Percentiles rank a stretch among this genome's conserved stretches.
Evolutionary conservation across 2,797 vertebrate genomes (phyloP).

Genomic region (Anguilla megastoma): DNA sequence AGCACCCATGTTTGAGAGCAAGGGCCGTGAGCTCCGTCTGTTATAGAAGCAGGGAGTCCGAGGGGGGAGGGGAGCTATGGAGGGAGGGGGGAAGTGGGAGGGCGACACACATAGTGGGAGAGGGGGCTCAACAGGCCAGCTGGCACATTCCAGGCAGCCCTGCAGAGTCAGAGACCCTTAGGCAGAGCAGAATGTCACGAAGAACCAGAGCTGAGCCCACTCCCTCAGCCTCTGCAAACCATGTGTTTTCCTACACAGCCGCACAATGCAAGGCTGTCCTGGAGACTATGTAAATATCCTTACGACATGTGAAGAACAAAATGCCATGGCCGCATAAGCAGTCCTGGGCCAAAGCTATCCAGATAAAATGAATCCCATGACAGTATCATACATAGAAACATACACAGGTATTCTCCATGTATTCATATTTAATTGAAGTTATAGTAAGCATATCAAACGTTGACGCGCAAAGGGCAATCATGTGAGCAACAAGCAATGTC

Average conservation of each 20-base stretch:
- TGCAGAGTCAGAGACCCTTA: neutral
- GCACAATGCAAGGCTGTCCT: slow-evolving; percentile 47
- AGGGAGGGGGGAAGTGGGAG: neutral
- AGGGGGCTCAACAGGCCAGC: neutral
- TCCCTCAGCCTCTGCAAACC: slow-evolving; percentile 40
- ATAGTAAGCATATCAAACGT: slow-evolving; percentile 10
- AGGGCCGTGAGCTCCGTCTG: neutral
- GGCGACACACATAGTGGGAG: slow-evolving; percentile 7
- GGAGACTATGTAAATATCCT: slow-evolving; percentile 64
- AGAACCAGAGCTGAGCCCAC: slow-evolving; percentile 48
- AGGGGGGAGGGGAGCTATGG: neutral
- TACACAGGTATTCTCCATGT: neutral
- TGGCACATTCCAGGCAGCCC: slow-evolving; percentile 14
- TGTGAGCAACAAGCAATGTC: neutral
- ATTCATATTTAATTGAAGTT: neutral
- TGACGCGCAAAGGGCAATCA: slow-evolving; percentile 23
- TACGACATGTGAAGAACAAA: slow-evolving; percentile 48
- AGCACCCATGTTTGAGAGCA: neutral
- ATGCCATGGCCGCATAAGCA: slow-evolving; percentile 44
- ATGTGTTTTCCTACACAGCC: slow-evolving; percentile 47
- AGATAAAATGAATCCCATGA: slow-evolving; percentile 33
- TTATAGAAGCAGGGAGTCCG: neutral
- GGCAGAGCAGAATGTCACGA: slow-evolving; percentile 27
- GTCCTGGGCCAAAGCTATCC: slow-evolving; percentile 39
- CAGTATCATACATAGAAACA: slow-evolving; percentile 16